phyloP scores from a whole-genome alignment of 1,140 invertebrate genomes.

The Bombus pascuorum region DNA sequence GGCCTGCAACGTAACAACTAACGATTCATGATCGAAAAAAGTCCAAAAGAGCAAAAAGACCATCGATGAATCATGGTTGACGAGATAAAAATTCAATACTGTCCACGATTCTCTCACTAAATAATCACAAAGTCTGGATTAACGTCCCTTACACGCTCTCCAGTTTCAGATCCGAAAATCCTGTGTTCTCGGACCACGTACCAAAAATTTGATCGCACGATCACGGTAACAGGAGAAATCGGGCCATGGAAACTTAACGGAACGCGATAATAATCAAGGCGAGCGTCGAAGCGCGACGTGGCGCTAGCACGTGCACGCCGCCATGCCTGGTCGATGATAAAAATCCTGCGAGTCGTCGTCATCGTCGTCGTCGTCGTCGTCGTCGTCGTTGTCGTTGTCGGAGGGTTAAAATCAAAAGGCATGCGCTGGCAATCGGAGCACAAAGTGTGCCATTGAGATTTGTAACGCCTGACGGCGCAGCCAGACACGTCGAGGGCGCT shows the following conservation, averaged over 20 bases:
- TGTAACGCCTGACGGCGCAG: conserved; percentile 58
- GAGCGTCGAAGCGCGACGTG: neutral
- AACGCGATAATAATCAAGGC: conserved; percentile 55
- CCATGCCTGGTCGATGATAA: conserved; percentile 22
- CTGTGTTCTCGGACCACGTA: neutral
- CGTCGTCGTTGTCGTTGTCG: conserved; percentile 13
- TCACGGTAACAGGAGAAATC: neutral
- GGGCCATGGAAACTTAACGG: neutral
- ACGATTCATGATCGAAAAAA: too few species aligned
- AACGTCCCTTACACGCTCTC: neutral
- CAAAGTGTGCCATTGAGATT: conserved; percentile 66
- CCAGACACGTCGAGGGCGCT: conserved; percentile 50
- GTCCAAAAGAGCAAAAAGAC: too few species aligned
- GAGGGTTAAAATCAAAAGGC: conserved; percentile 62
- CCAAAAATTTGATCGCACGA: neutral
- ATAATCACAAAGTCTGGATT: too few species aligned
- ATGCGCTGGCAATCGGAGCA: conserved; percentile 55
- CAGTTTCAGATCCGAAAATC: neutral
- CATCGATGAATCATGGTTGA: too few species aligned
- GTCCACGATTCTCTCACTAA: too few species aligned
- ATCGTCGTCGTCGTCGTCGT: neutral
- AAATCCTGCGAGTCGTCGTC: conserved; percentile 39
- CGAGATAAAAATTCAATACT: too few species aligned
- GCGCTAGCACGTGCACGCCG: neutral
- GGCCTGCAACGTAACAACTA: too few species aligned